Percentiles rank a stretch among this genome's conserved stretches.
phyloP scores from a whole-genome alignment of 2,113 vertebrate species.

The Emydura subglobosa region DNA sequence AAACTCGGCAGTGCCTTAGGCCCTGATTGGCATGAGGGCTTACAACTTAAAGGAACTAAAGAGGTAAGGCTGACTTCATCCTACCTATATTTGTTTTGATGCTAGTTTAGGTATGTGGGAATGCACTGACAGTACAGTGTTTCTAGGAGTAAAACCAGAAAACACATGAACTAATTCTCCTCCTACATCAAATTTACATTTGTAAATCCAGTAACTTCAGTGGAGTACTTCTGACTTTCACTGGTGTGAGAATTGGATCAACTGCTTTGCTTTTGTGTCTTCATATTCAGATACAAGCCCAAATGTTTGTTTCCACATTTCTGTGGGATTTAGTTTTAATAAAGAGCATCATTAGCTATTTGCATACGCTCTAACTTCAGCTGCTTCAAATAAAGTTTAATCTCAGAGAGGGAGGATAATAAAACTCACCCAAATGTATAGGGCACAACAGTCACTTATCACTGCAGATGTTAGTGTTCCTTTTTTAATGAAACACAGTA shows the following conservation, averaged over 20 bases:
- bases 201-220: neutral
- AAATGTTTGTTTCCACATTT: neutral
- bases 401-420: neutral
- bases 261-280: neutral
- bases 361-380: neutral
- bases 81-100: neutral
- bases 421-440: neutral
- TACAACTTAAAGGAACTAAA: constrained; percentile 87
- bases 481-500: neutral
- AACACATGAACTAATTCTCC: neutral
- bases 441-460: neutral
- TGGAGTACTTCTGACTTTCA: neutral
- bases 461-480: neutral
- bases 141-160: neutral
- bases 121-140: neutral
- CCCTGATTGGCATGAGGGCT: constrained; percentile 93
- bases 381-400: rapidly evolving
- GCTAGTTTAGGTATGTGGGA: neutral
- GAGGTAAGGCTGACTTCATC: constrained; percentile 75
- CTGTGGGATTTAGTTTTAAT: neutral
- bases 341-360: neutral
- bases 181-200: neutral
- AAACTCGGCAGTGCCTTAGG: constrained; percentile 91
- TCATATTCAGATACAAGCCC: neutral
- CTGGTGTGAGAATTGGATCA: neutral